Evolutionary conservation across 2,888 invertebrate species (phyloP).

Genomic region (Brenthis hecate): DNA sequence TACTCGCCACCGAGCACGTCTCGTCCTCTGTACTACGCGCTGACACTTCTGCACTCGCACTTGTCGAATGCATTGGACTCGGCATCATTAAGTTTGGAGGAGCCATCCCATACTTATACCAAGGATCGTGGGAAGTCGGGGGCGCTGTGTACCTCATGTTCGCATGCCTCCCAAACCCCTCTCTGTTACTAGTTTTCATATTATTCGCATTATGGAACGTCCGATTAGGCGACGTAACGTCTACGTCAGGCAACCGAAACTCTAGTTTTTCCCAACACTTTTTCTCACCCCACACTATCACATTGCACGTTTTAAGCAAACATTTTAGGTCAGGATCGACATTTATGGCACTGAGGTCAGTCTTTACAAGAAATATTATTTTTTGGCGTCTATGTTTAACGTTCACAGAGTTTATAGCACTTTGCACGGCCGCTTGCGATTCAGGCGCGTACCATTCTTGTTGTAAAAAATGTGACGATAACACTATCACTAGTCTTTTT

Average conservation of each 20-base stretch:
- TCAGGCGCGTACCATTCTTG: conserved; percentile 93
- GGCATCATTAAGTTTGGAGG: conserved; percentile 82
- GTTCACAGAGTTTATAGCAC: conserved; percentile 86
- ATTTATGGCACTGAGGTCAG: conserved; percentile 84
- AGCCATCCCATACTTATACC: conserved; percentile 80
- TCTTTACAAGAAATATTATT: conserved; percentile 80
- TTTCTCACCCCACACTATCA: conserved; percentile 90
- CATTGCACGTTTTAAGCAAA: conserved; percentile 87
- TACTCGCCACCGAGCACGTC: conserved; percentile 82
- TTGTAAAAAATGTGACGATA: conserved; percentile 90
- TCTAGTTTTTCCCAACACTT: conserved; percentile 95
- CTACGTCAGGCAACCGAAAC: conserved; percentile 91
- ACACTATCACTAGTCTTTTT: conserved; percentile 88
- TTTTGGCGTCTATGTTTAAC: conserved; percentile 84
- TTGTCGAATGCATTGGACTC: conserved; percentile 84
- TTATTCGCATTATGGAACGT: conserved; percentile 79
- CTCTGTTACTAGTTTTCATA: conserved; percentile 73
- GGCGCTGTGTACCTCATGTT: conserved; percentile 80
- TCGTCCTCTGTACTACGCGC: conserved; percentile 84
- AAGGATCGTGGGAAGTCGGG: conserved; percentile 78
- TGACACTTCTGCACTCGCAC: conserved; percentile 83
- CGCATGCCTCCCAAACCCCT: conserved; percentile 75
- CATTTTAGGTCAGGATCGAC: conserved; percentile 89
- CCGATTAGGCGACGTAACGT: conserved; percentile 82
- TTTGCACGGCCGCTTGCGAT: conserved; percentile 90